These are phyloP conservation scores for Ariopsis seemanni DNA, from an alignment of 2,113 vertebrate species.

Conservation along the genomic window DNA sequence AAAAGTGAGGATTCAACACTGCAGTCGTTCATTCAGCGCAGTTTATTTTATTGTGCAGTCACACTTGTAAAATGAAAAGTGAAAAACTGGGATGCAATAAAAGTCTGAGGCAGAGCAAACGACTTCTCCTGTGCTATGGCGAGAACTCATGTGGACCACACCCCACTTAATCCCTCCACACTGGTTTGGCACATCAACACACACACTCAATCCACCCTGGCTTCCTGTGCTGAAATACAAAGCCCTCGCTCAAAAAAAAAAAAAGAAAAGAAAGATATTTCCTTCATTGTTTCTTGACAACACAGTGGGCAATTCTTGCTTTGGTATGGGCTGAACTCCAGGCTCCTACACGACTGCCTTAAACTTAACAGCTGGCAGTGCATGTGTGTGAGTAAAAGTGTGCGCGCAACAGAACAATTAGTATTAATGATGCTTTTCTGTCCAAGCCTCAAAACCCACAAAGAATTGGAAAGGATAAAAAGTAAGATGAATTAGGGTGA, in stretches of 20 bases:
- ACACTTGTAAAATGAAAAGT: neutral
- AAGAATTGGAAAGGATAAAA: constrained; percentile 18
- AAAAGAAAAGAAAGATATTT: constrained; percentile 13
- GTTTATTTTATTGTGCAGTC: neutral
- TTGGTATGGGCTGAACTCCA: constrained; percentile 21
- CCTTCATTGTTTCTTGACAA: constrained; percentile 38
- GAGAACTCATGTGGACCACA: constrained; percentile 14
- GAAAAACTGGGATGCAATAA: constrained; percentile 16
- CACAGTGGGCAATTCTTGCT: constrained; percentile 22
- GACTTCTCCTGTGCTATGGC: constrained; percentile 4
- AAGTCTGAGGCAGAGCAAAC: constrained; percentile 25
- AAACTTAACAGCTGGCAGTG: neutral
- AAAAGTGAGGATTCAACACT: neutral
- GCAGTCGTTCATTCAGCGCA: neutral
- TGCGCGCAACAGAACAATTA: neutral
- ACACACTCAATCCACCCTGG: constrained; percentile 17
- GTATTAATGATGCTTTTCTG: constrained; percentile 34
- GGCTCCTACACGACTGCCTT: constrained; percentile 13
- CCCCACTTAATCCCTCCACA: constrained; percentile 27
- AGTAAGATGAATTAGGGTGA: neutral
- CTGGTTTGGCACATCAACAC: constrained; percentile 28
- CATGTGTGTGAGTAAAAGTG: neutral
- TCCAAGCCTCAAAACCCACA: constrained; percentile 39
- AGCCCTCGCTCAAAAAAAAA: constrained; percentile 16
- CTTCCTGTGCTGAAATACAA: constrained; percentile 44